A percentile compares a stretch with the other conserved stretches of the same genome.
phyloP scores from a whole-genome alignment of 2,113 vertebrate genomes.

The Trematocara variabile region DNA sequence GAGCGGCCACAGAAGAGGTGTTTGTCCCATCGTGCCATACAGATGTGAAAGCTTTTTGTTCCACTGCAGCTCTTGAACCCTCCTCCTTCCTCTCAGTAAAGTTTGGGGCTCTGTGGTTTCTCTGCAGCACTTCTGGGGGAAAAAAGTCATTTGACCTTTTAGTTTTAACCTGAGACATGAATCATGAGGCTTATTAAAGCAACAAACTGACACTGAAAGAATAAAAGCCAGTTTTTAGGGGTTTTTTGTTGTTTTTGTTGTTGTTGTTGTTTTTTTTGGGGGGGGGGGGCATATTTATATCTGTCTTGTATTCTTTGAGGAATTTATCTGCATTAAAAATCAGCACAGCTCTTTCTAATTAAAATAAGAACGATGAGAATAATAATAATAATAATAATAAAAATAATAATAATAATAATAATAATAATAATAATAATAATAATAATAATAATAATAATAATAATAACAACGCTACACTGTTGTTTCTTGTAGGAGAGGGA shows the following conservation, averaged over 20 bases:
- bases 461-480: no score
- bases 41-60: accelerated
- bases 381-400: no score
- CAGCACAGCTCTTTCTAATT: no score
- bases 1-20: accelerated
- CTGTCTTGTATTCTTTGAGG: background rate
- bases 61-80: background rate
- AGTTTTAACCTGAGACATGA: background rate
- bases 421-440: no score
- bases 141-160: background rate
- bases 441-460: no score
- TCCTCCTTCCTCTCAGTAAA: background rate
- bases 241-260: background rate
- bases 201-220: accelerated
- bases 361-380: no score
- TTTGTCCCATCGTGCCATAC: accelerated
- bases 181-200: accelerated
- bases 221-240: background rate
- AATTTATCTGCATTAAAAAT: no score
- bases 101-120: background rate
- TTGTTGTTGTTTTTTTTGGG: background rate
- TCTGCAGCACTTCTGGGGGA: background rate
- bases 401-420: no score
- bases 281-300: accelerated
- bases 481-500: no score